Evolutionary conservation across 2,113 vertebrate genomes (phyloP), one percentile per base, ranked within the genome.

Genomic region (Colossoma macropomum): DNA sequence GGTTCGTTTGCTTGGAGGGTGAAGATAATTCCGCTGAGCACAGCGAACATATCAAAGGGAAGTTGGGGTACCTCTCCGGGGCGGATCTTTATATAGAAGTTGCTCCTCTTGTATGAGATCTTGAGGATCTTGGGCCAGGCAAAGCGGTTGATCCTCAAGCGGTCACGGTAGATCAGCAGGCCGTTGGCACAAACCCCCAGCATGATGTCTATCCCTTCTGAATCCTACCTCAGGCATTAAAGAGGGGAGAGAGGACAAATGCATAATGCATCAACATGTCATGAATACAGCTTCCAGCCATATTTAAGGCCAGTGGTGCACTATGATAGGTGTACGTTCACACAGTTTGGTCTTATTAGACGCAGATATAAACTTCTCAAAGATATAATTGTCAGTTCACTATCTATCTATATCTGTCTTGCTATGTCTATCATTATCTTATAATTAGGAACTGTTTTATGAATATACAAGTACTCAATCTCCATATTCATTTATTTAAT

Each of bases 81-180:
- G 63, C 98, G 95, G 81, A 99, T 99, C 93, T 99, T 99, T 89
- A 99, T 99, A 91, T 99, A 99, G 89, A 99, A 99, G 93, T 99
- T 99, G 92, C 98, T 99, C 88, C 98, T 96, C 88, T 99, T 99
- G 66, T 99, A 99, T 59, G 98, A 99, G 88, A 99, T 99, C 91
- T 99, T 99, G n/a, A 99, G 97, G 89, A 99, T 99, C 94, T 99
- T 99, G 84, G 98, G 98, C 98, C 98, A 99, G 86, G 98, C 98
- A 0, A 99, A 99, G 78, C 98, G 97, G 89, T 99, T 99, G 94
- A 99, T 99, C 89, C 98, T 94, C 89, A 99, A 93, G 34, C 97
- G 95, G 84, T 99, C 98, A 21, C 98, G 94, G 91, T 99, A 99
- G 87, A 99, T 98, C 71, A 99, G 95, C 80, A 99, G 96, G 56